Conservation (phyloP, 1,140 invertebrate genomes). For the Magallana angulata region DNA sequence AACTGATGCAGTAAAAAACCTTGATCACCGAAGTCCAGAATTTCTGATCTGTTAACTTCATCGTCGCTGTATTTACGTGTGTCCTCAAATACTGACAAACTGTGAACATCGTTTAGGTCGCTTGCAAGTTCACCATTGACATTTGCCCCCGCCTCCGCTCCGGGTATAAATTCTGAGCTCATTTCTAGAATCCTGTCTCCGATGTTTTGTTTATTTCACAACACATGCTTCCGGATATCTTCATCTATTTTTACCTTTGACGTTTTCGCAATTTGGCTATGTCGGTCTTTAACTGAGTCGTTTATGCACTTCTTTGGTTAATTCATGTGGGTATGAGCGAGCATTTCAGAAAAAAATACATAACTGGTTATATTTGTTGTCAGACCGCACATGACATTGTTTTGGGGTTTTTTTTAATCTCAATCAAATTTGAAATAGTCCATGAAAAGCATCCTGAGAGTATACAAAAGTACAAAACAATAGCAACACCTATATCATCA, state of each 20-base stretch:
- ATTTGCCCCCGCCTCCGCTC: slow-evolving; percentile 59
- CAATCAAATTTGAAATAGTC: too few relatives aligned
- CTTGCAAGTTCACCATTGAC: slow-evolving; percentile 59
- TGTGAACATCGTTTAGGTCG: slow-evolving; percentile 44
- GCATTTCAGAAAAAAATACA: too few relatives aligned
- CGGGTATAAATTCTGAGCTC: slow-evolving; percentile 55
- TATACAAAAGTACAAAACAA: too few relatives aligned
- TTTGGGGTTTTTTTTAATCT: too few relatives aligned
- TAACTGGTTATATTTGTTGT: too few relatives aligned
- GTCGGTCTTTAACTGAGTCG: too few relatives aligned
- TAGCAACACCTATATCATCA: too few relatives aligned
- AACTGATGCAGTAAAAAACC: slow-evolving; percentile 69
- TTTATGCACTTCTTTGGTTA: too few relatives aligned
- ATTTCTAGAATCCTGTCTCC: neutral
- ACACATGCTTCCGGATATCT: neutral
- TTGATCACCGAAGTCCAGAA: slow-evolving; percentile 70
- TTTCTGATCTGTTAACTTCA: slow-evolving; percentile 56
- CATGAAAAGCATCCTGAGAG: too few relatives aligned
- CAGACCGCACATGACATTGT: too few relatives aligned
- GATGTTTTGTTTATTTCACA: slow-evolving; percentile 13
- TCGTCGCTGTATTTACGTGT: neutral
- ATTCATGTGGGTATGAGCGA: too few relatives aligned
- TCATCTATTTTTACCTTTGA: neutral
- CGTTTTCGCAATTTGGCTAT: neutral
- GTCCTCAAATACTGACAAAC: slow-evolving; percentile 37